Conservation (phyloP, 35 echinoderm and acorn worm genomes). For the Ptychodera flava region DNA sequence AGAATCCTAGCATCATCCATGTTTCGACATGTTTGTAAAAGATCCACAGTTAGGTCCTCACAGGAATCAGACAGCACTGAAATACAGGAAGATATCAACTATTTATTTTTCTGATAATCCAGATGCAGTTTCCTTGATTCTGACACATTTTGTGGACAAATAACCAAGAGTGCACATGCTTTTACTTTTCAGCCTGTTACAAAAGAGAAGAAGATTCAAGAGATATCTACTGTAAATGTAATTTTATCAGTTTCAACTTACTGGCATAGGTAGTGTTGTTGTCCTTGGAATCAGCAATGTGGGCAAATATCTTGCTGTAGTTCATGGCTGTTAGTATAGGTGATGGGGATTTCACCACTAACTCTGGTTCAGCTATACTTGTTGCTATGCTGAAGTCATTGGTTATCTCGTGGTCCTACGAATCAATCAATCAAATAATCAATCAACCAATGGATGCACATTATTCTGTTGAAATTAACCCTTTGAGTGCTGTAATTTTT, state of each 20-base stretch:
- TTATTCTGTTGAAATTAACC: no score
- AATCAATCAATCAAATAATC: no score
- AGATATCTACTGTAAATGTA: no score
- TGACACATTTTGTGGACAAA: no score
- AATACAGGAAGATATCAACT: neutral
- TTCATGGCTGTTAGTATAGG: neutral
- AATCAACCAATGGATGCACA: no score
- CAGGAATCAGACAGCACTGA: neutral
- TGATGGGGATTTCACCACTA: neutral
- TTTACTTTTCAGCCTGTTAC: no score
- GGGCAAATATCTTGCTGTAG: neutral
- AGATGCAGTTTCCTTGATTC: no score
- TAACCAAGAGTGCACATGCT: no score
- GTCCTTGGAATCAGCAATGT: neutral
- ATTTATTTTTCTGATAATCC: neutral
- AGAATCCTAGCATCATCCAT: neutral
- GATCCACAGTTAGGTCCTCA: neutral
- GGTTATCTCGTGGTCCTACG: neutral
- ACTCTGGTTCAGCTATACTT: neutral
- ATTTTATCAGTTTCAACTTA: neutral
- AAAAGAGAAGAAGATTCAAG: no score
- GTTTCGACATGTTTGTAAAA: neutral
- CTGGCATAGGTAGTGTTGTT: neutral
- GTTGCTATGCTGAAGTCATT: neutral
- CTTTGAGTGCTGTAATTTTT: no score